Evolutionary conservation across 2,888 invertebrate genomes (phyloP), one percentile per base, ranked within the genome.

Genomic region (Acanthococcus lagerstroemiae): DNA sequence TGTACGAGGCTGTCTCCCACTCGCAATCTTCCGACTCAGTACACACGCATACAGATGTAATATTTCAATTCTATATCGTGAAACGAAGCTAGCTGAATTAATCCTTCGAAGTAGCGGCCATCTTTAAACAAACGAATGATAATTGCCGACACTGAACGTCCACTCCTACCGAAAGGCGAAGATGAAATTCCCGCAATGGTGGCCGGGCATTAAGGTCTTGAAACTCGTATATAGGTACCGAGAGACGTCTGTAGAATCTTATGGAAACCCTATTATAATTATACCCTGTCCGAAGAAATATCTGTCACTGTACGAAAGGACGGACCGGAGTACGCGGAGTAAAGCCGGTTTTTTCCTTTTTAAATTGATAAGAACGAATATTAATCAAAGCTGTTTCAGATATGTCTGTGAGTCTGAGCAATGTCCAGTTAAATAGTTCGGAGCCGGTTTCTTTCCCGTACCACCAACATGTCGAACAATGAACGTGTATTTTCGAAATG

Each of bases 231-330:
- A 37, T 9, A 37, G 12, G n/a, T 37, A 37, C 37, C 12, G 37
- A 37, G 12, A 37, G 37, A 37, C 12, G 37, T 37, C 37, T 37
- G 37, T 37, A 37, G 37, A n/a, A 3, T 37, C 37, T 37, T 37
- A 37, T 22, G 22, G 50, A 30, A 25, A 48, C 52, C 61, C 52
- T 61, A 61, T 61, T 61, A 61, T 61, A 61, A 61, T 61, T 61
- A 61, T 61, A 61, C 61, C 52, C 24, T 61, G 54, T 61, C 54
- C 25, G 52, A 61, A 44, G 61, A 61, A 52, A 30, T 50, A 50
- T 61, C 61, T 61, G 52, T 61, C 61, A 61, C 61, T 60, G 48
- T 9, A 55, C 55, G 17, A 17, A 30, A 15, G 25, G 27, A 9
- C 25, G 5, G 26, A 27, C 15, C 26, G n/a, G 7, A 26, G 30